Evolutionary conservation across 2,113 vertebrate genomes (phyloP).

Genomic region (Meles meles): DNA sequence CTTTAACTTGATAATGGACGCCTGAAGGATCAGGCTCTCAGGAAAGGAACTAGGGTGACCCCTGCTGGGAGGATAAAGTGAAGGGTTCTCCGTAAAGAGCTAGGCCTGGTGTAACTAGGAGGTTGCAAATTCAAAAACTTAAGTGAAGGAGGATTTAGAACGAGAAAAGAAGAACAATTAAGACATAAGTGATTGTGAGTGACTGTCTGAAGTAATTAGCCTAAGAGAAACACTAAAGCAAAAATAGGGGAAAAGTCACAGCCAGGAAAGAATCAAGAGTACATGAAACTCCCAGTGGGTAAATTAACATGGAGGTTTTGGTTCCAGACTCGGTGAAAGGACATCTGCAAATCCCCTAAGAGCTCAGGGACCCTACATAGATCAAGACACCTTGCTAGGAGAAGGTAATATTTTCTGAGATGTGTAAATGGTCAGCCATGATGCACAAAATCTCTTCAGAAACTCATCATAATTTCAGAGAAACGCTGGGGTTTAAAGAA

Average conservation of each 20-base stretch:
- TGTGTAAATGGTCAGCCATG: neutral
- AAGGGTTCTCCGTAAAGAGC: neutral
- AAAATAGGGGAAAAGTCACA: neutral
- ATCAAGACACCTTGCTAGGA: neutral
- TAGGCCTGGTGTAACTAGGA: neutral
- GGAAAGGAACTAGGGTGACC: constrained; percentile 49
- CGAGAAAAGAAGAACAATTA: neutral
- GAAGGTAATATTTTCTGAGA: neutral
- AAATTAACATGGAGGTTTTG: neutral
- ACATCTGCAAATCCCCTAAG: neutral
- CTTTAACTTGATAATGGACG: neutral
- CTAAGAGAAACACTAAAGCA: neutral
- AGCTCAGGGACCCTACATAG: neutral
- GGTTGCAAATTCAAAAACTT: neutral
- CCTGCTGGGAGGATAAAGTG: constrained; percentile 24
- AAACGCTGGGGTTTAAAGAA: neutral
- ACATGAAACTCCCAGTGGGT: neutral
- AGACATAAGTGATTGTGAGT: neutral
- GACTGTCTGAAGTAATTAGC: neutral
- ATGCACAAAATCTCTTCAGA: neutral
- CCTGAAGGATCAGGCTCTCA: neutral
- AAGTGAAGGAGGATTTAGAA: neutral
- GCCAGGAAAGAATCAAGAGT: neutral
- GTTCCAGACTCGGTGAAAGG: neutral
- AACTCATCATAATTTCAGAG: neutral